These are phyloP conservation scores for Crossocerus cetratus DNA, from an alignment of 2,888 invertebrate genomes.

Conservation along the genomic window DNA sequence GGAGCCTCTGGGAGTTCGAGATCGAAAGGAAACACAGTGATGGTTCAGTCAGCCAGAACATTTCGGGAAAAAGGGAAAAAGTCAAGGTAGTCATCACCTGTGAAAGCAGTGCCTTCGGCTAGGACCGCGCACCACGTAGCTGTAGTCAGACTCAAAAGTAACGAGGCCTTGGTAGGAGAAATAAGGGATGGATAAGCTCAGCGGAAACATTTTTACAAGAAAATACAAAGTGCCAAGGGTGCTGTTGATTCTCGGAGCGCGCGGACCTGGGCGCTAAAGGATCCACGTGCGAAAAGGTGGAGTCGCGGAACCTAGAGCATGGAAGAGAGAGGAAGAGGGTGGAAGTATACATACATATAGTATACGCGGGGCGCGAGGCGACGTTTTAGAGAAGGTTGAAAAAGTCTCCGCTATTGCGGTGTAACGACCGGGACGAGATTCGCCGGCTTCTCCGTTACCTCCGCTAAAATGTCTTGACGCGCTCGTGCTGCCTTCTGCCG, in stretches of 20 bases:
- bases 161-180: slow-evolving; percentile 17
- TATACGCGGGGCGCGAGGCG: too few relatives aligned
- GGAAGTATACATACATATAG: too few relatives aligned
- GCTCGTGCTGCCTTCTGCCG: background rate
- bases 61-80: slow-evolving; percentile 31
- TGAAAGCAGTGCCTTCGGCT: background rate
- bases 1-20: background rate
- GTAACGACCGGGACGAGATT: slow-evolving; percentile 9
- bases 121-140: slow-evolving; percentile 4
- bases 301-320: background rate
- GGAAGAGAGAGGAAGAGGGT: background rate
- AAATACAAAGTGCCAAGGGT: slow-evolving; percentile 52
- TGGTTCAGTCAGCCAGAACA: background rate
- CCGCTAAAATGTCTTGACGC: background rate
- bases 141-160: slow-evolving; percentile 22
- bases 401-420: slow-evolving; percentile 2
- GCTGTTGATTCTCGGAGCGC: slow-evolving; percentile 20
- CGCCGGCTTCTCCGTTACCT: slow-evolving; percentile 1
- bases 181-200: slow-evolving; percentile 32
- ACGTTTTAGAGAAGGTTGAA: background rate
- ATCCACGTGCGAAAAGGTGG: background rate
- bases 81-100: background rate
- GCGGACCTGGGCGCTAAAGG: background rate
- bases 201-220: slow-evolving; percentile 47
- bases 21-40: background rate